A percentile compares a stretch with the other conserved stretches of the same genome.
phyloP scores from a whole-genome alignment of 2,113 vertebrate genomes.

The Emydura subglobosa region DNA sequence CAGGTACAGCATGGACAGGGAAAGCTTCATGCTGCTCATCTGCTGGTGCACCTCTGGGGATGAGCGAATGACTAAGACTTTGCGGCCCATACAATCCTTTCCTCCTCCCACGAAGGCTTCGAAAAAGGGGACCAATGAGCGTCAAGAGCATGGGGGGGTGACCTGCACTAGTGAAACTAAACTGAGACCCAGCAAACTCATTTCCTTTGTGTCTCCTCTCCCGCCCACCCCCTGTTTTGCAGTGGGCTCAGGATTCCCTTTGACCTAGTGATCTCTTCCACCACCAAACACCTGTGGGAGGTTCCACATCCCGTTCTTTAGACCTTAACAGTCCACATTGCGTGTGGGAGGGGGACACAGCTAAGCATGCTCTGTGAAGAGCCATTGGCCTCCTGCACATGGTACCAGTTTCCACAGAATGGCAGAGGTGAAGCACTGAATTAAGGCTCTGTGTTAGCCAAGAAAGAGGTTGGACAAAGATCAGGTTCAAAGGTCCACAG shows the following conservation, averaged over 20 bases:
- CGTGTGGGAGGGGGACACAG: neutral
- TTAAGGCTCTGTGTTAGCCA: neutral
- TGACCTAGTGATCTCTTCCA: neutral
- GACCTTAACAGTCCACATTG: neutral
- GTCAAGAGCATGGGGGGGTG: fast-evolving
- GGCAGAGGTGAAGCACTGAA: neutral
- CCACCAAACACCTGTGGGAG: neutral
- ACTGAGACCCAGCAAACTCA: too few relatives aligned
- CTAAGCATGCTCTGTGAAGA: too few relatives aligned
- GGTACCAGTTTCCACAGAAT: neutral
- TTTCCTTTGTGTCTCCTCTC: too few relatives aligned
- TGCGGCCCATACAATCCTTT: neutral
- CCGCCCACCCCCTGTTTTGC: neutral
- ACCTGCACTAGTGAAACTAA: neutral
- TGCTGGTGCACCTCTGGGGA: too few relatives aligned
- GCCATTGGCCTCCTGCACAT: neutral
- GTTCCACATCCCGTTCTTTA: neutral
- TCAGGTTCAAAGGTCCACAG: too few relatives aligned
- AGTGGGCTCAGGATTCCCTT: neutral
- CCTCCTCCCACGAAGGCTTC: neutral
- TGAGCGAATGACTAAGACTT: neutral
- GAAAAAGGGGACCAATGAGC: fast-evolving
- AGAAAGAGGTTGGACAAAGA: neutral
- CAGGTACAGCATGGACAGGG: too few relatives aligned
- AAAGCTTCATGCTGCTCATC: too few relatives aligned